A percentile compares a stretch with the other conserved stretches of the same genome.
Evolutionary conservation across 2,797 vertebrate genomes (phyloP).

Genomic region (Otolemur crassicaudatus): DNA sequence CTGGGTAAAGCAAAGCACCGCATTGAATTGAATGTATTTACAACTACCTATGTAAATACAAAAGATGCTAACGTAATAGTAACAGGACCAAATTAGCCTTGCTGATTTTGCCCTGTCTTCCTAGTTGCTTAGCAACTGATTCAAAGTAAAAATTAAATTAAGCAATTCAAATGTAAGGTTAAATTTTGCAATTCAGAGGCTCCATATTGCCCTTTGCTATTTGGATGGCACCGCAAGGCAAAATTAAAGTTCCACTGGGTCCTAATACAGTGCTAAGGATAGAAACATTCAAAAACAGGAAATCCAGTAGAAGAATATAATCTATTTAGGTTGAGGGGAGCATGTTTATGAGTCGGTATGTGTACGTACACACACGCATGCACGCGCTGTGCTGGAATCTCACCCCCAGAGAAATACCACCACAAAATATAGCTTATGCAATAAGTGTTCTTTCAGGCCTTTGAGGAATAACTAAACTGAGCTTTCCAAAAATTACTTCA

Average conservation of each 20-base stretch:
- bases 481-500: conserved; percentile 48
- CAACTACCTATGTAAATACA: conserved; percentile 69
- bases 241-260: background rate
- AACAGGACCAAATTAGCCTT: conserved; percentile 78
- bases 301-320: rapidly evolving
- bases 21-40: conserved; percentile 70
- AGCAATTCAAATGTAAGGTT: conserved; percentile 80
- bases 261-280: background rate
- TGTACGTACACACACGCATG: rapidly evolving
- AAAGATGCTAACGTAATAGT: conserved; percentile 74
- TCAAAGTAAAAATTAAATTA: conserved; percentile 81
- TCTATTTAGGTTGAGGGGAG: background rate
- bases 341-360: rapidly evolving
- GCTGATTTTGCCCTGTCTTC: conserved; percentile 73
- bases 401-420: conserved; percentile 51
- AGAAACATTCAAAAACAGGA: background rate
- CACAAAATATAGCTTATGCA: conserved; percentile 56
- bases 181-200: conserved; percentile 71
- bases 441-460: conserved; percentile 53
- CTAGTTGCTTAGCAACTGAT: conserved; percentile 84
- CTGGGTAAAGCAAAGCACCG: conserved; percentile 54
- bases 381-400: background rate
- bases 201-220: conserved; percentile 56
- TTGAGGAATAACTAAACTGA: conserved; percentile 49
- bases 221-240: background rate